Percentiles rank a stretch among this genome's conserved stretches.
Evolutionary conservation across 2,113 vertebrate genomes (phyloP).

Genomic region (Pterocles orientalis): DNA sequence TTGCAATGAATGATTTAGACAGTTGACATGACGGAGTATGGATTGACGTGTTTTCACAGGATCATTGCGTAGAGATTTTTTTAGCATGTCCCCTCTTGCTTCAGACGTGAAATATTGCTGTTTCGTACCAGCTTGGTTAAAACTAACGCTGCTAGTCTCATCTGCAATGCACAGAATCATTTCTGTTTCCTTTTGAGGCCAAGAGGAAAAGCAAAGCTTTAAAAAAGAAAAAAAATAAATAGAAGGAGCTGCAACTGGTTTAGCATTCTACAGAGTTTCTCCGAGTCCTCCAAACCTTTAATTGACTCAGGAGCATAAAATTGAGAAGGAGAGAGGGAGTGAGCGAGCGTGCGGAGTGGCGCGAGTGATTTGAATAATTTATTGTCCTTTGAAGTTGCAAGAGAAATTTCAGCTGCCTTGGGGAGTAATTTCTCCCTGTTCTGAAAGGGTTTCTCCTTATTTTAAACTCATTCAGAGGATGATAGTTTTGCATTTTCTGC

Average conservation of each 20-base stretch:
- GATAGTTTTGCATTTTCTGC: conserved; percentile 63
- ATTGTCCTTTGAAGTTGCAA: conserved; percentile 83
- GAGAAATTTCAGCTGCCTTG: conserved; percentile 76
- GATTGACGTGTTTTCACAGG: neutral
- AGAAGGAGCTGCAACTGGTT: conserved; percentile 37
- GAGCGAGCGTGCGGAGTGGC: conserved; percentile 57
- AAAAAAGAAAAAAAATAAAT: neutral
- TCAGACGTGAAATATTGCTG: neutral
- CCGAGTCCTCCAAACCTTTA: conserved; percentile 56
- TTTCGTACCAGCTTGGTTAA: rapidly evolving
- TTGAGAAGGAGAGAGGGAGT: conserved; percentile 32
- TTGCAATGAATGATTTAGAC: neutral
- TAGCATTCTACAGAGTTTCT: conserved; percentile 64
- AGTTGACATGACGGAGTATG: neutral
- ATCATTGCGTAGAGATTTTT: rapidly evolving
- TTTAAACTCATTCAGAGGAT: conserved; percentile 65
- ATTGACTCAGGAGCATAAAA: conserved; percentile 70
- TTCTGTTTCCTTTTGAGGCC: conserved; percentile 18
- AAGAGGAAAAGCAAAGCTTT: conserved; percentile 17
- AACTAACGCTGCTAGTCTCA: rapidly evolving
- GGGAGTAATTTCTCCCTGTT: conserved; percentile 69
- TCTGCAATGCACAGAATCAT: neutral
- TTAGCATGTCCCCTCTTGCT: neutral
- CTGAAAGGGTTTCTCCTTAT: conserved; percentile 67
- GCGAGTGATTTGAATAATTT: conserved; percentile 82